A percentile compares a stretch with the other conserved stretches of the same genome.
Conservation (phyloP, 2,888 invertebrate genomes). For the Caenorhabditis japonica region DNA sequence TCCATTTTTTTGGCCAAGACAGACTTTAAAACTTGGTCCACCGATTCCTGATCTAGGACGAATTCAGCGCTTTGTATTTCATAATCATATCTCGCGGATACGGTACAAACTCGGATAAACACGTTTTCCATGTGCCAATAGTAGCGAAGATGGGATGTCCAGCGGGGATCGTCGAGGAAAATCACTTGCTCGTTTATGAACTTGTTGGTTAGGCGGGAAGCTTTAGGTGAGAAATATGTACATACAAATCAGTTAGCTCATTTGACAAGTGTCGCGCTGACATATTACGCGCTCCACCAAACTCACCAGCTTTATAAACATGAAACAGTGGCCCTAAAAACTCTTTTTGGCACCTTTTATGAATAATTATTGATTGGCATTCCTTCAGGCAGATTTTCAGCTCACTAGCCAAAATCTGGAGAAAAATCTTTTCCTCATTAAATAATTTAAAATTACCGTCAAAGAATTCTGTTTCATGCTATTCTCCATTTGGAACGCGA, state of each 20-base stretch:
- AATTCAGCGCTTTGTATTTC: constrained; percentile 32
- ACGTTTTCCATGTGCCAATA: constrained; percentile 67
- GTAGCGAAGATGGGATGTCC: constrained; percentile 52
- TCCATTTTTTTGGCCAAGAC: not conserved
- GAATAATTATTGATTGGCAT: constrained; percentile 34
- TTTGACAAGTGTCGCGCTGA: not conserved
- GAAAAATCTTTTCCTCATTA: not conserved
- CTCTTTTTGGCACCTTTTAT: constrained; percentile 17
- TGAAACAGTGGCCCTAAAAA: constrained; percentile 30
- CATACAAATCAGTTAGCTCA: no score
- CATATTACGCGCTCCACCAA: no score
- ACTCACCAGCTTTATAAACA: constrained; percentile 28
- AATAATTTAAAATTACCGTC: constrained; percentile 23
- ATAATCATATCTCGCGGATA: constrained; percentile 56
- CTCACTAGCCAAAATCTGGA: constrained; percentile 36
- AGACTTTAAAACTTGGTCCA: constrained; percentile 39
- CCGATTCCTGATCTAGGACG: constrained; percentile 20
- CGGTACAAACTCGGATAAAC: constrained; percentile 54
- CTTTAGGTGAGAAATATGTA: not conserved
- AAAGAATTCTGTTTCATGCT: constrained; percentile 58
- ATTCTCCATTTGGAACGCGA: constrained; percentile 66
- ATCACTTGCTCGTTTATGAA: constrained; percentile 44
- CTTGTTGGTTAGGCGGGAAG: constrained; percentile 21
- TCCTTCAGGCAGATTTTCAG: constrained; percentile 42
- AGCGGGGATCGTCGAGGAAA: constrained; percentile 45